Conservation (phyloP, 2,113 vertebrate species). For the Bufo gargarizans region DNA sequence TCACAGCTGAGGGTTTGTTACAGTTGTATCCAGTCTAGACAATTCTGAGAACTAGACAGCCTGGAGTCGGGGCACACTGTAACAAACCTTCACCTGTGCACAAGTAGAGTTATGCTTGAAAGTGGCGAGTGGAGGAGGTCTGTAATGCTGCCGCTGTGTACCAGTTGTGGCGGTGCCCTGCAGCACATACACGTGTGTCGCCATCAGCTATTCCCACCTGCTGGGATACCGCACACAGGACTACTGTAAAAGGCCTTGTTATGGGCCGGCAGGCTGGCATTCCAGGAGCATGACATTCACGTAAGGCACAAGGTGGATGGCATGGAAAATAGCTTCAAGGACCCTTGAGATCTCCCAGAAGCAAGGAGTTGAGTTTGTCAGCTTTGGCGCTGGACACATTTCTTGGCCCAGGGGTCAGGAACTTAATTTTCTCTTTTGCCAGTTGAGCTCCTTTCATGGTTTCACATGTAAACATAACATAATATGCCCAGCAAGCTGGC, state of each 20-base stretch:
- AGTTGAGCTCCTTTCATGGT: slow-evolving; percentile 26
- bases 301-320: not conserved
- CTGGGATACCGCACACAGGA: not conserved
- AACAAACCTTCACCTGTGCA: too few relatives aligned
- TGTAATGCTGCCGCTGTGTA: too few relatives aligned
- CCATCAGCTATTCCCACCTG: not conserved
- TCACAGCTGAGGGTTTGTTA: too few relatives aligned
- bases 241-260: slow-evolving; percentile 35
- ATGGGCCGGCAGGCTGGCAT: slow-evolving; percentile 5
- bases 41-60: too few relatives aligned
- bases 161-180: not conserved
- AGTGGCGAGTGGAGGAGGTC: too few relatives aligned
- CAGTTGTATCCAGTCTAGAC: too few relatives aligned
- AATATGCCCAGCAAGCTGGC: not conserved
- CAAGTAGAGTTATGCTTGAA: too few relatives aligned
- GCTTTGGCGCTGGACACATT: not conserved
- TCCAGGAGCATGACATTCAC: slow-evolving; percentile 20
- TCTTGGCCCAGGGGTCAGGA: slow-evolving; percentile 22
- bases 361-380: not conserved
- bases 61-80: too few relatives aligned
- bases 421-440: slow-evolving; percentile 17
- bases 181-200: not conserved
- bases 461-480: slow-evolving; percentile 13
- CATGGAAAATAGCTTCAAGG: slow-evolving; percentile 13
- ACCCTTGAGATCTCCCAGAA: slow-evolving; percentile 26